phyloP scores from a whole-genome alignment of 2,113 vertebrate species.

The Anolis sagrei region DNA sequence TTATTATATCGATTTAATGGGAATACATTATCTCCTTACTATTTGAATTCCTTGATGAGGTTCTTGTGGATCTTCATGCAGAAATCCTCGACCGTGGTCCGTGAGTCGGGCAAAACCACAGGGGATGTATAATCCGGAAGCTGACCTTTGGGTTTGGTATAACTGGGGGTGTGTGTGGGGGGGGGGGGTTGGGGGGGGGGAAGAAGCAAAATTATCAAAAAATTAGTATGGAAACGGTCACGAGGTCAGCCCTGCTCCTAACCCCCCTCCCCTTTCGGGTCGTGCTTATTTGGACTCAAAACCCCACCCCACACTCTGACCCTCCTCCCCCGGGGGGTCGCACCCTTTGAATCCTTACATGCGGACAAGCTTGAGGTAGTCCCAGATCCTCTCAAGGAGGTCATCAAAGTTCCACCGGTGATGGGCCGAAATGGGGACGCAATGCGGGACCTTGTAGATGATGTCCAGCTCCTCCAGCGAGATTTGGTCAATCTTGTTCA shows the following conservation, averaged over 20 bases:
- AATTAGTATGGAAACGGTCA: too few relatives aligned
- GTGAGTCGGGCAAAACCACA: conserved; percentile 89
- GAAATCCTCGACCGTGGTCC: conserved; percentile 94
- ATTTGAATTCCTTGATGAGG: conserved; percentile 97
- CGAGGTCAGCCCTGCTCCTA: too few relatives aligned
- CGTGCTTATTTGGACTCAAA: too few relatives aligned
- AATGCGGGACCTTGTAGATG: conserved; percentile 98
- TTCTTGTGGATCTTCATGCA: conserved; percentile 99
- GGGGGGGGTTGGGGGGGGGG: too few relatives aligned
- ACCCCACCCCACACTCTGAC: too few relatives aligned
- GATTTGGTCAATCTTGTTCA: conserved; percentile 99
- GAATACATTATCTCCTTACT: too few relatives aligned
- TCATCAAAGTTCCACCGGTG: conserved; percentile 99
- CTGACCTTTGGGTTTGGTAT: conserved; percentile 99
- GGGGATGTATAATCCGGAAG: conserved; percentile 96
- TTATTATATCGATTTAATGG: too few relatives aligned
- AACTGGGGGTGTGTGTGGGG: too few relatives aligned
- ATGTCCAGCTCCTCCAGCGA: conserved; percentile 97
- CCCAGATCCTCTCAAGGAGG: conserved; percentile 95
- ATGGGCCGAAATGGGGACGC: conserved; percentile 98
- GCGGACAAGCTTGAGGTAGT: conserved; percentile 93
- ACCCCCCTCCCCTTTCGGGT: too few relatives aligned
- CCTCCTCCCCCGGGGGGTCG: too few relatives aligned
- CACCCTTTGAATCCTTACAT: too few relatives aligned
- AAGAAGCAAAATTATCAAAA: too few relatives aligned